Evolutionary conservation across 2,113 vertebrate species (phyloP).

Genomic region (Channa maculata): DNA sequence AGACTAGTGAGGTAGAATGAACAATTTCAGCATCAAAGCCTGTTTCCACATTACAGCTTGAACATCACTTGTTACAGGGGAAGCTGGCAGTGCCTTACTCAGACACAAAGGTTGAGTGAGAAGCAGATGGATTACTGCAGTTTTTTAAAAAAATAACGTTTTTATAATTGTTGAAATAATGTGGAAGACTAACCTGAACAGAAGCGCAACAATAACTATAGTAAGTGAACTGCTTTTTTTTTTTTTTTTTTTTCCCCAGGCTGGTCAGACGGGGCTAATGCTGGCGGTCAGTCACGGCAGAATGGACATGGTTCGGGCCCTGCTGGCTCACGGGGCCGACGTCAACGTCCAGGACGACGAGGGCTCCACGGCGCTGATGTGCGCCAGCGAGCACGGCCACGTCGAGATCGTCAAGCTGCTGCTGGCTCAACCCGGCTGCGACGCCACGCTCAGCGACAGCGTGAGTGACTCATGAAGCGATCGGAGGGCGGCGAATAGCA

Average conservation of each 20-base stretch:
- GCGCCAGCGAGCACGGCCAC: constrained; percentile 95
- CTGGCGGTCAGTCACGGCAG: constrained; percentile 96
- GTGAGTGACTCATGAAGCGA: constrained; percentile 87
- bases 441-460: constrained; percentile 92
- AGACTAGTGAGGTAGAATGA: no score
- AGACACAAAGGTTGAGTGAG: no score
- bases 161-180: no score
- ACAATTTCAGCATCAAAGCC: no score
- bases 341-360: constrained; percentile 97
- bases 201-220: no score
- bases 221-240: neutral
- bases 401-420: constrained; percentile 96
- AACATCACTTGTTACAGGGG: no score
- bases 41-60: no score
- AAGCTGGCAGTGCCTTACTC: no score
- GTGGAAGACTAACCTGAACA: no score
- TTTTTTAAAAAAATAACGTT: no score
- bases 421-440: constrained; percentile 91
- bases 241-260: constrained; percentile 76
- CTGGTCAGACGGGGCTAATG: constrained; percentile 97
- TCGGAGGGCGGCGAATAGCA: no score
- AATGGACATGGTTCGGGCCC: constrained; percentile 97
- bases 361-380: constrained; percentile 97
- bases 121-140: no score
- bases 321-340: constrained; percentile 91